phyloP scores from a whole-genome alignment of 1,140 invertebrate species.

The Apolygus lucorum region DNA sequence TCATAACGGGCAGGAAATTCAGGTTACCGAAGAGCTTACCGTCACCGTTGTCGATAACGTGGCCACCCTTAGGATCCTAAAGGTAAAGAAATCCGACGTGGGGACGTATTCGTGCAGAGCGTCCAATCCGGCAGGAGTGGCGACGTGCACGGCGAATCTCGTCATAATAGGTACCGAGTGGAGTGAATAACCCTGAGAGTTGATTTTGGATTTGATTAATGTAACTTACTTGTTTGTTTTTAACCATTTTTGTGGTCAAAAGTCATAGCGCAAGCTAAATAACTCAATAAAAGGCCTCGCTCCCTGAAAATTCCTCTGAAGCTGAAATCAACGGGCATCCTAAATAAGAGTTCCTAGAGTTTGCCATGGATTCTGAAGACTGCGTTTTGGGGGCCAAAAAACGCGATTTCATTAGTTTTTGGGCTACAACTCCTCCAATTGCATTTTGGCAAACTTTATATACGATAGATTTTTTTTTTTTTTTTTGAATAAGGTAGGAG shows the following conservation, averaged over 20 bases:
- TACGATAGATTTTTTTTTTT: too few relatives aligned
- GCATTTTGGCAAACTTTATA: too few relatives aligned
- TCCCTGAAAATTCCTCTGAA: too few relatives aligned
- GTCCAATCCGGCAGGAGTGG: slow-evolving; percentile 64
- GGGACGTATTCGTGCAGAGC: slow-evolving; percentile 72
- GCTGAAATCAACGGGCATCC: too few relatives aligned
- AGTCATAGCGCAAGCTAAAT: too few relatives aligned
- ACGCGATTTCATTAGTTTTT: too few relatives aligned
- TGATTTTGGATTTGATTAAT: slow-evolving; percentile 21
- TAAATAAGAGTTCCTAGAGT: too few relatives aligned
- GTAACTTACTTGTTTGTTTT: slow-evolving; percentile 22
- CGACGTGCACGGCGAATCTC: slow-evolving; percentile 66
- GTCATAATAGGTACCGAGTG: slow-evolving; percentile 51
- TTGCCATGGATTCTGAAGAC: too few relatives aligned
- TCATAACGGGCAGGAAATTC: slow-evolving; percentile 59
- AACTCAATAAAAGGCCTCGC: too few relatives aligned
- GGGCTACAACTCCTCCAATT: too few relatives aligned
- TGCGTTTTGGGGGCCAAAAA: too few relatives aligned
- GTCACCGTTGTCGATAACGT: slow-evolving; percentile 51
- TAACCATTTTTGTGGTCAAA: slow-evolving; percentile 23
- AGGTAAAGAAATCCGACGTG: slow-evolving; percentile 56
- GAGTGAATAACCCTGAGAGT: slow-evolving; percentile 8
- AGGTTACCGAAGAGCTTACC: slow-evolving; percentile 48
- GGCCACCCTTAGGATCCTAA: slow-evolving; percentile 55
- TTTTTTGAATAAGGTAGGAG: too few relatives aligned